Percentiles rank a stretch among this genome's conserved stretches.
Conservation (phyloP, 2,797 vertebrate genomes). For the Gephyroberyx darwinii region DNA sequence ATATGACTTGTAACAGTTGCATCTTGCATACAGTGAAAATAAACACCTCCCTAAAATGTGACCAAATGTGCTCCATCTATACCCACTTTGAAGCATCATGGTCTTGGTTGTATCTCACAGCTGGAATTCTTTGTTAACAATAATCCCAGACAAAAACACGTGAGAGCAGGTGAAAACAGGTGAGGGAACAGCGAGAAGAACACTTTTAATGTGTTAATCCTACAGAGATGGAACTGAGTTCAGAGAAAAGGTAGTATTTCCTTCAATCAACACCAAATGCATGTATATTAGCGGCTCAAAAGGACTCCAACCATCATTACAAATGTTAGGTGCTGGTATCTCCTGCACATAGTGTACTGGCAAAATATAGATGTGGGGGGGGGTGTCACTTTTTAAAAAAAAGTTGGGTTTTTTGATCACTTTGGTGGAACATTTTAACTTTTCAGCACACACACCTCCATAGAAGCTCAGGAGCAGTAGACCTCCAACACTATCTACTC, state of each 20-base stretch:
- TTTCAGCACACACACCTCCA: too few relatives aligned
- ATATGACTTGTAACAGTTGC: background rate
- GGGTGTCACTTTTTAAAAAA: too few relatives aligned
- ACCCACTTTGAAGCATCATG: background rate
- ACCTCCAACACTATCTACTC: too few relatives aligned
- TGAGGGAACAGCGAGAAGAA: background rate
- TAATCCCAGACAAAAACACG: background rate
- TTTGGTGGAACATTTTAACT: too few relatives aligned
- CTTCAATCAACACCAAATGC: background rate
- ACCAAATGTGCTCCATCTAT: background rate
- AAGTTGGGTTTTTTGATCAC: too few relatives aligned
- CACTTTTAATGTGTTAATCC: background rate
- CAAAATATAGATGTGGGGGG: too few relatives aligned
- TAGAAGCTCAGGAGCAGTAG: too few relatives aligned
- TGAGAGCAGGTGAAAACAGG: background rate
- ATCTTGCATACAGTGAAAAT: background rate
- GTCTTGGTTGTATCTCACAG: background rate
- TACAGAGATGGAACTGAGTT: background rate
- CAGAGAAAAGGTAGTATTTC: background rate
- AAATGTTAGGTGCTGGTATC: too few relatives aligned
- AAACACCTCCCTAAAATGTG: background rate
- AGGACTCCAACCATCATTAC: too few relatives aligned
- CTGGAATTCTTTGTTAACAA: background rate
- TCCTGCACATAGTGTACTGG: too few relatives aligned
- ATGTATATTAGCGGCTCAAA: too few relatives aligned